These are phyloP conservation scores for Nematolebias whitei DNA, from an alignment of 2,113 vertebrate species.

Conservation along the genomic window DNA sequence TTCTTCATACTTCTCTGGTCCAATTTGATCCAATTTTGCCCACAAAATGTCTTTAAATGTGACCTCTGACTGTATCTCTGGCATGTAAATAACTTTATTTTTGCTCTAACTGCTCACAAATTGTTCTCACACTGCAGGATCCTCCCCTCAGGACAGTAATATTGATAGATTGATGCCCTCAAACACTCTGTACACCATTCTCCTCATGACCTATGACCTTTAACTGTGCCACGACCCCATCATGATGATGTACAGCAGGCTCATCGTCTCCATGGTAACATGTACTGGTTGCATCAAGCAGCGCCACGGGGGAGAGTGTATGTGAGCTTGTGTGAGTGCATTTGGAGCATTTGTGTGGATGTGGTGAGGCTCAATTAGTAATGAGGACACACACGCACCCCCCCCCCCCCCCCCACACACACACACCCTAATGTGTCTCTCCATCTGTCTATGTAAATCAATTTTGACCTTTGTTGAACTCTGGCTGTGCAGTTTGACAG, in stretches of 20 bases:
- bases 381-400: constrained; percentile 27
- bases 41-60: not conserved
- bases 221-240: constrained; percentile 67
- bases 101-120: constrained; percentile 21
- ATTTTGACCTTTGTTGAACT: constrained; percentile 73
- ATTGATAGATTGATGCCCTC: constrained; percentile 32
- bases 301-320: constrained; percentile 43
- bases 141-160: constrained; percentile 33
- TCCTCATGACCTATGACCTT: constrained; percentile 62
- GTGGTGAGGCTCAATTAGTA: constrained; percentile 8
- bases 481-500: constrained; percentile 74
- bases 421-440: constrained; percentile 61
- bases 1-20: not conserved
- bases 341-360: constrained; percentile 15
- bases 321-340: constrained; percentile 15
- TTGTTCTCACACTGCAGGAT: constrained; percentile 22
- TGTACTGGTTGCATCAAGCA: constrained; percentile 53
- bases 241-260: constrained; percentile 71
- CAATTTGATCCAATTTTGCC: not conserved
- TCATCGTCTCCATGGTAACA: constrained; percentile 73
- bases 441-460: constrained; percentile 80
- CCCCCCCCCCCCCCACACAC: constrained; percentile 19
- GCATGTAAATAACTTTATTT: constrained; percentile 8
- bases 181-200: constrained; percentile 27
- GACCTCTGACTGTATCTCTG: not conserved